A percentile compares a stretch with the other conserved stretches of the same genome.
Conservation (phyloP, 2,888 invertebrate genomes). For the Philereme vetulata region DNA sequence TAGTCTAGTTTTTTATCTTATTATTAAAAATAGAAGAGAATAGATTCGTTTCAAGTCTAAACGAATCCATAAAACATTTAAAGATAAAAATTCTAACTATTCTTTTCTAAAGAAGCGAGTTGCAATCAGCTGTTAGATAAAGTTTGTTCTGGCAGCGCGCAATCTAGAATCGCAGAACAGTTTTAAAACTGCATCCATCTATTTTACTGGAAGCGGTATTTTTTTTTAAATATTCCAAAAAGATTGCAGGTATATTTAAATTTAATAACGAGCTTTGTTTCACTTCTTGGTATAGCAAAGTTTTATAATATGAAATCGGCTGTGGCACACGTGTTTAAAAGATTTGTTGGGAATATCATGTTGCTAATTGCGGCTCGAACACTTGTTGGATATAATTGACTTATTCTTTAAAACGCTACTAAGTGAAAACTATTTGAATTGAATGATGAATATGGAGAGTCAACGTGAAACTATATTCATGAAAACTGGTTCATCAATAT, state of each 20-base stretch:
- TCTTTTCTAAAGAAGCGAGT: constrained; percentile 61
- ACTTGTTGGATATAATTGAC: no score
- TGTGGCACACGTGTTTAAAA: no score
- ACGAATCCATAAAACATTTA: constrained; percentile 33
- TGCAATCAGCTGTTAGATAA: constrained; percentile 77
- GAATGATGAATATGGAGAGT: constrained; percentile 6
- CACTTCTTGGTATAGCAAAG: no score
- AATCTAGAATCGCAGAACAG: constrained; percentile 69
- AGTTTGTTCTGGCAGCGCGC: constrained; percentile 66
- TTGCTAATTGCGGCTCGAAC: no score
- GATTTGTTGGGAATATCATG: no score
- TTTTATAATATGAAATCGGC: no score
- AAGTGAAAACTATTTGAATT: constrained; percentile 2
- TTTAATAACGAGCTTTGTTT: no score
- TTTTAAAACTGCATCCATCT: constrained; percentile 67
- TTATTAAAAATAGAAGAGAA: no score
- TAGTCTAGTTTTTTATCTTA: no score
- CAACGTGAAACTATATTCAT: constrained; percentile 30
- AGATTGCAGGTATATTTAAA: no score
- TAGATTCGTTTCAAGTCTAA: neutral
- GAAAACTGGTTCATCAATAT: constrained; percentile 39
- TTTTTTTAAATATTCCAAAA: constrained; percentile 45
- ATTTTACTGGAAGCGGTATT: constrained; percentile 49
- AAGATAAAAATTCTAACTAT: constrained; percentile 60
- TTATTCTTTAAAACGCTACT: neutral